Percentiles rank a stretch among this genome's conserved stretches.
phyloP scores from a whole-genome alignment of 2,797 vertebrate genomes.

The Peromyscus aztecus region DNA sequence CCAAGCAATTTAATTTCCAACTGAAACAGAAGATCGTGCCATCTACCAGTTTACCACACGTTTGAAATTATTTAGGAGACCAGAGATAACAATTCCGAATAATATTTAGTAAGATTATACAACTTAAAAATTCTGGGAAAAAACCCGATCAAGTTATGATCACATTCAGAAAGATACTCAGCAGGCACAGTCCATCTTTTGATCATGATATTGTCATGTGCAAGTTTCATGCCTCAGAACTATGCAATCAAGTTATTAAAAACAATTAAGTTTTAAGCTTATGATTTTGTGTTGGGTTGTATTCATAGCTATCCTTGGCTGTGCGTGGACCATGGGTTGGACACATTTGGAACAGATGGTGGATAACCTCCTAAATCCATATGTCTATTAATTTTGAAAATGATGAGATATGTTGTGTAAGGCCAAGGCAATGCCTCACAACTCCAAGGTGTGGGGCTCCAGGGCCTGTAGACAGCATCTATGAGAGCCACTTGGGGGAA shows the following conservation, averaged over 20 bases:
- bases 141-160: background rate
- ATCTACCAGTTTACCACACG: background rate
- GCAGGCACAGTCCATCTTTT: background rate
- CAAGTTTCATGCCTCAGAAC: background rate
- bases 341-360: background rate
- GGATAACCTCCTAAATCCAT: background rate
- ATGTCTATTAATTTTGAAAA: background rate
- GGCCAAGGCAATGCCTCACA: background rate
- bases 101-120: background rate
- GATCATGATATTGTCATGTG: background rate
- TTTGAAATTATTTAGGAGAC: slow-evolving; percentile 2
- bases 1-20: background rate
- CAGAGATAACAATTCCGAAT: background rate
- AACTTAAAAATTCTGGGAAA: background rate
- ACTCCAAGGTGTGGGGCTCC: background rate
- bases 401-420: background rate
- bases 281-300: background rate
- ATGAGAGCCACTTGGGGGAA: background rate
- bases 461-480: background rate
- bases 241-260: background rate
- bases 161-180: background rate
- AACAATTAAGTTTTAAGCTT: background rate
- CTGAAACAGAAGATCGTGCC: background rate
- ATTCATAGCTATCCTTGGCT: background rate
- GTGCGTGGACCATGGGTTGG: background rate